phyloP scores from a whole-genome alignment of 2,113 vertebrate genomes.

The Asarcornis scutulata region DNA sequence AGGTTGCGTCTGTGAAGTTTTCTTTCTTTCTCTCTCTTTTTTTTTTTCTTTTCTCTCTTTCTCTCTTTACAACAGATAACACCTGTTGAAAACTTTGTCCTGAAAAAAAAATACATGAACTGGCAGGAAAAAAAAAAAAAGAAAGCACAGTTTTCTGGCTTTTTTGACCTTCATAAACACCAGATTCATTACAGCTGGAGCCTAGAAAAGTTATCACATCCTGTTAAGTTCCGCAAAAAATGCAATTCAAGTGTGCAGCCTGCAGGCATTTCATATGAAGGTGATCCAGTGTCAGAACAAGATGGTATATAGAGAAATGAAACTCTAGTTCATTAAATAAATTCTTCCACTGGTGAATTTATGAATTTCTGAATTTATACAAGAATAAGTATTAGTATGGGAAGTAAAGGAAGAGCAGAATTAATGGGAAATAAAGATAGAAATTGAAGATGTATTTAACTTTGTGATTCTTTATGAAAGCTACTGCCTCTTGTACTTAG shows the following conservation, averaged over 20 bases:
- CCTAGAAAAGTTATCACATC: slow-evolving; percentile 29
- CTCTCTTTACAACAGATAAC: background rate
- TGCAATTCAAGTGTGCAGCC: slow-evolving; percentile 43
- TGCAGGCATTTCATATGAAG: slow-evolving; percentile 30
- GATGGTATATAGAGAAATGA: background rate
- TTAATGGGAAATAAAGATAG: background rate
- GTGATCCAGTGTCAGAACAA: background rate
- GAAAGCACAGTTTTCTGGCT: background rate
- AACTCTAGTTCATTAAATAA: background rate
- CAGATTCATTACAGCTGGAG: slow-evolving; percentile 12
- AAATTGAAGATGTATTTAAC: background rate
- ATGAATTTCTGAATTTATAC: background rate
- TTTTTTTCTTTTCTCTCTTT: too few species aligned
- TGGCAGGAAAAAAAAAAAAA: background rate
- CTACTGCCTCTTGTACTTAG: background rate
- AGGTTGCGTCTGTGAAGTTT: background rate
- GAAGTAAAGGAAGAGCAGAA: background rate
- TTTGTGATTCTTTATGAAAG: background rate
- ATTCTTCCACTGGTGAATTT: background rate
- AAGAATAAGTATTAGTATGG: background rate
- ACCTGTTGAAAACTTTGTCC: background rate
- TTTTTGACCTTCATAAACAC: slow-evolving; percentile 32
- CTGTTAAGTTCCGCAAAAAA: background rate
- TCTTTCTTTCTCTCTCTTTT: background rate
- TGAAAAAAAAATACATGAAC: background rate